These are phyloP conservation scores for Solenodon paradoxus DNA, from an alignment of 2,113 vertebrate species.

Conservation along the genomic window DNA sequence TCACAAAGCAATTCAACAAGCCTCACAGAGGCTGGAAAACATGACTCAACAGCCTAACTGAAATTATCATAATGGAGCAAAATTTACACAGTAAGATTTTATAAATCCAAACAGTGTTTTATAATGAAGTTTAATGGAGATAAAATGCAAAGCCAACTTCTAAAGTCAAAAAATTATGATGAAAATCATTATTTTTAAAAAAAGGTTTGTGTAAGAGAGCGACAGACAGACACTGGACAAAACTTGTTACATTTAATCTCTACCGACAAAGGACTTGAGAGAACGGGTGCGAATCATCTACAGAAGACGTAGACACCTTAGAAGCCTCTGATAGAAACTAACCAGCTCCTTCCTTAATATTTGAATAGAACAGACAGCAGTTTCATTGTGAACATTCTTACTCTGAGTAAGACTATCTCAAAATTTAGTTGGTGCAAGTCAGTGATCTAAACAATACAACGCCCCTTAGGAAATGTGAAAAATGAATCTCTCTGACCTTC, in stretches of 20 bases:
- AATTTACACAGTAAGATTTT: background rate
- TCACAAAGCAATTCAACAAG: slow-evolving; percentile 20
- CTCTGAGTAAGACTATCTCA: background rate
- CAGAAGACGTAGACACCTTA: background rate
- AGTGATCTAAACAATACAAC: slow-evolving; percentile 11
- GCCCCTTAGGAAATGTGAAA: background rate
- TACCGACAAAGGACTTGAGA: background rate
- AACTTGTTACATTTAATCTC: background rate
- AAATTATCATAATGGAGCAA: background rate
- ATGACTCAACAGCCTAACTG: background rate
- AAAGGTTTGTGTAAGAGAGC: background rate
- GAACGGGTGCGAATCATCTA: background rate
- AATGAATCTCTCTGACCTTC: slow-evolving; percentile 17
- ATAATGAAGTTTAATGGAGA: background rate
- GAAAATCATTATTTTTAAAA: background rate
- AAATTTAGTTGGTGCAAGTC: slow-evolving; percentile 7
- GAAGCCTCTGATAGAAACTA: background rate
- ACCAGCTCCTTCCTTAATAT: background rate
- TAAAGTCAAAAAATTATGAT: background rate
- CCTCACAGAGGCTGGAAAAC: background rate
- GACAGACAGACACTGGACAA: background rate
- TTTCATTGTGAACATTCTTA: background rate
- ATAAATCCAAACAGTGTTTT: background rate
- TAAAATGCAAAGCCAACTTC: slow-evolving; percentile 32
- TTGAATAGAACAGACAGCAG: background rate